Conservation (phyloP, 2,888 invertebrate genomes). For the Ecliptopera silaceata region DNA sequence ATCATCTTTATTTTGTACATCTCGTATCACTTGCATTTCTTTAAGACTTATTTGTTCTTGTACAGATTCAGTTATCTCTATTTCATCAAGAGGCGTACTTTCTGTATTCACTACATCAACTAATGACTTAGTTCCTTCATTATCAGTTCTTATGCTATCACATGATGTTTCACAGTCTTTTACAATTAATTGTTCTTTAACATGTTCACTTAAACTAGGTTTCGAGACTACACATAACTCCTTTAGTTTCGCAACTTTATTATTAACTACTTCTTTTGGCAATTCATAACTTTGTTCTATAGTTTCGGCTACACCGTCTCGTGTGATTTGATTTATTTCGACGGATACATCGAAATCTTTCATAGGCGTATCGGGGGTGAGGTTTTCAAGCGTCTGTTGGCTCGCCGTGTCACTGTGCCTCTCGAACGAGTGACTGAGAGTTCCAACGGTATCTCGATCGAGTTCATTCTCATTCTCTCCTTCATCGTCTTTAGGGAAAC, state of each 20-base stretch:
- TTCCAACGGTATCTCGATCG: constrained; percentile 71
- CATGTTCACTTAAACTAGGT: constrained; percentile 69
- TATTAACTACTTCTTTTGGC: constrained; percentile 71
- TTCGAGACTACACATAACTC: constrained; percentile 71
- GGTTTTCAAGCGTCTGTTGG: constrained; percentile 73
- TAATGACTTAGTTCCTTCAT: constrained; percentile 76
- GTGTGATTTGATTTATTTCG: constrained; percentile 41
- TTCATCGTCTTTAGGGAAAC: constrained; percentile 52
- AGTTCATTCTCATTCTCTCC: constrained; percentile 59
- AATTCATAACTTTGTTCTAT: constrained; percentile 54
- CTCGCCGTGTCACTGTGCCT: constrained; percentile 71
- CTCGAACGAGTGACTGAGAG: constrained; percentile 75
- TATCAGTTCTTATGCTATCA: constrained; percentile 73
- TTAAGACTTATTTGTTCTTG: constrained; percentile 21
- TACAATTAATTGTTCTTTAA: constrained; percentile 63
- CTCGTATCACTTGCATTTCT: constrained; percentile 8
- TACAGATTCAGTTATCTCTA: constrained; percentile 47
- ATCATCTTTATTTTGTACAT: constrained; percentile 18
- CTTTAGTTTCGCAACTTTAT: constrained; percentile 68
- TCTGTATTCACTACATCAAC: constrained; percentile 54
- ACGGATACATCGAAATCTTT: constrained; percentile 60
- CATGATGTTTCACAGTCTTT: constrained; percentile 75
- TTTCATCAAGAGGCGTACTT: constrained; percentile 43
- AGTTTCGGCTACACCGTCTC: constrained; percentile 31
- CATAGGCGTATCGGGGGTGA: constrained; percentile 73